phyloP scores from a whole-genome alignment of 2,113 vertebrate genomes.

The Labrus mixtus region DNA sequence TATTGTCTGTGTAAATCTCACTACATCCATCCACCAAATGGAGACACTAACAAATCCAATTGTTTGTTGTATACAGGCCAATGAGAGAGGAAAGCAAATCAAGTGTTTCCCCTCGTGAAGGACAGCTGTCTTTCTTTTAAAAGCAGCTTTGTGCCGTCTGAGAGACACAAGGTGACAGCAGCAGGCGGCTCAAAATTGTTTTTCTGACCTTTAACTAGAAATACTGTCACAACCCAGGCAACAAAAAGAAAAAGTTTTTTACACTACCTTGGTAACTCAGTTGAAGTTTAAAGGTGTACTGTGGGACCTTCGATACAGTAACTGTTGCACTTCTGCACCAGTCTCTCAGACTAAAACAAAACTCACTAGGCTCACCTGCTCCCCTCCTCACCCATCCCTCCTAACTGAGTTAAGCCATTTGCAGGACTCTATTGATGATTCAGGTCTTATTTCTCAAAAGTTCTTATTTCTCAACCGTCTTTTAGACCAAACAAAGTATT shows the following conservation, averaged over 20 bases:
- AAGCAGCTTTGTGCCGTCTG: neutral
- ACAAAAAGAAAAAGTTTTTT: neutral
- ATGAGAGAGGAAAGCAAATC: slow-evolving; percentile 37
- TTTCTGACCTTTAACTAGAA: slow-evolving; percentile 26
- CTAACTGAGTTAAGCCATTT: no score
- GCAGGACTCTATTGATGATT: no score
- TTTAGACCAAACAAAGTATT: no score
- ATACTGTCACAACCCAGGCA: neutral
- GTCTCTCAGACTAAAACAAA: no score
- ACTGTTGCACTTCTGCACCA: no score
- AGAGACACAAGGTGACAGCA: slow-evolving; percentile 8
- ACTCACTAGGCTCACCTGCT: no score
- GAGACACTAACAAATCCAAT: slow-evolving; percentile 13
- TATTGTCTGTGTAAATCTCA: neutral
- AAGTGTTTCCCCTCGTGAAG: slow-evolving; percentile 36
- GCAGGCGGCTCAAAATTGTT: neutral
- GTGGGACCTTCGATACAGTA: no score
- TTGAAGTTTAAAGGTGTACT: neutral
- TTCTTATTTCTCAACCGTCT: no score
- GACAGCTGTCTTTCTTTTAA: neutral
- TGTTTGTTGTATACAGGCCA: slow-evolving; percentile 25
- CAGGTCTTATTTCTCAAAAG: no score
- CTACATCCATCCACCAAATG: neutral
- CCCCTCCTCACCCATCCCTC: no score
- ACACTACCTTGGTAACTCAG: neutral